Evolutionary conservation across 2,888 invertebrate genomes (phyloP).

Genomic region (Ecliptopera silaceata): DNA sequence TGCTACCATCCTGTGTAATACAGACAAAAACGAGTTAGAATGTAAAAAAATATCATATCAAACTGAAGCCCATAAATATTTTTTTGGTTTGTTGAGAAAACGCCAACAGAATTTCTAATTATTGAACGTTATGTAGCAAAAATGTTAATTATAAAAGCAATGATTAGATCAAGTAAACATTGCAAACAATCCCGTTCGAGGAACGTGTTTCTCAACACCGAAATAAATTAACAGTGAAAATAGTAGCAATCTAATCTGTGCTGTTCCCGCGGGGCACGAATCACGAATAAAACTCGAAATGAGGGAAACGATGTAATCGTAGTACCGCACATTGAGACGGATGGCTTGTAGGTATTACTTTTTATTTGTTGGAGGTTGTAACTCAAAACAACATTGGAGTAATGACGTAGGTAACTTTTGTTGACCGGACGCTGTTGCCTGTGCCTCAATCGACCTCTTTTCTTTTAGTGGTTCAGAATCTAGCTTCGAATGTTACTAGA

Average conservation of each 20-base stretch:
- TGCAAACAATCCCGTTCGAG: constrained; percentile 35
- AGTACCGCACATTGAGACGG: constrained; percentile 11
- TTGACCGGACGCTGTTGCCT: too few relatives aligned
- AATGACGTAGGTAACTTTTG: too few relatives aligned
- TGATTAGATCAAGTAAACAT: constrained; percentile 42
- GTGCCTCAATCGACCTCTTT: too few relatives aligned
- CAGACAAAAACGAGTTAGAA: too few relatives aligned
- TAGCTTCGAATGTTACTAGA: too few relatives aligned
- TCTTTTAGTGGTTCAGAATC: too few relatives aligned
- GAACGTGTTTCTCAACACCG: constrained; percentile 37
- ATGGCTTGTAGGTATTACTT: constrained; percentile 4
- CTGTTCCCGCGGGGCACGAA: constrained; percentile 27
- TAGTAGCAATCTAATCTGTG: constrained; percentile 35
- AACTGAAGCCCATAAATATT: too few relatives aligned
- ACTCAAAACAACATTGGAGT: neutral
- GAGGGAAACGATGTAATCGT: constrained; percentile 24
- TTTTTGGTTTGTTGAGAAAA: too few relatives aligned
- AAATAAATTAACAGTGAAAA: constrained; percentile 42
- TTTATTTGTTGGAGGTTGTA: neutral
- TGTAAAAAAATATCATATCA: too few relatives aligned
- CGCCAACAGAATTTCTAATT: too few relatives aligned
- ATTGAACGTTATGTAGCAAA: too few relatives aligned
- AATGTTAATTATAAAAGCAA: constrained; percentile 40
- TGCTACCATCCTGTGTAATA: too few relatives aligned
- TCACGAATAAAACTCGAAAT: constrained; percentile 35